Evolutionary conservation across 2,888 invertebrate genomes (phyloP).

Genomic region (Hydrotaea cyrtoneurina): DNA sequence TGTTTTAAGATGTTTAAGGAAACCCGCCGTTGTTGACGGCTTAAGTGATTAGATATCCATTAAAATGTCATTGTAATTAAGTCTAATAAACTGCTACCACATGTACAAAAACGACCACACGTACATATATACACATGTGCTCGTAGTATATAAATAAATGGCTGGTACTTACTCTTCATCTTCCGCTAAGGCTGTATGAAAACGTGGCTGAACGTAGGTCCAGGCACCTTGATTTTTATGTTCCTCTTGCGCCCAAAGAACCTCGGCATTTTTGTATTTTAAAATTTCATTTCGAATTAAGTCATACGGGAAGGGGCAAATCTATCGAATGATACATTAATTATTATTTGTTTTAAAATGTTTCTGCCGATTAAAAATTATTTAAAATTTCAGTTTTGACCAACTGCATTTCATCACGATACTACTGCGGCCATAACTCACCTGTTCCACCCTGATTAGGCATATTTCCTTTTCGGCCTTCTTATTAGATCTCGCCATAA

Average conservation of each 20-base stretch:
- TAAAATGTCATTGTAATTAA: constrained; percentile 22
- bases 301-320: constrained; percentile 93
- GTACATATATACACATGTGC: not conserved
- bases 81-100: not conserved
- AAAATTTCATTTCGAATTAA: constrained; percentile 86
- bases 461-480: constrained; percentile 88
- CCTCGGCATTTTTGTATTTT: constrained; percentile 86
- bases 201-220: constrained; percentile 87
- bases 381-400: no score
- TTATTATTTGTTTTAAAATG: no score
- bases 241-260: constrained; percentile 92
- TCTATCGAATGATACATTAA: constrained; percentile 70
- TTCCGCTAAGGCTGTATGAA: constrained; percentile 88
- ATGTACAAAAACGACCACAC: not conserved
- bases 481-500: constrained; percentile 85
- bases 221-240: constrained; percentile 94
- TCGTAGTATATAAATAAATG: not conserved
- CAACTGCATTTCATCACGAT: no score
- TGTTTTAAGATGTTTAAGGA: constrained; percentile 28
- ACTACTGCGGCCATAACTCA: no score
- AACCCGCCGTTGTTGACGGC: constrained; percentile 9
- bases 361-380: no score
- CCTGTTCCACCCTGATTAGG: constrained; percentile 92
- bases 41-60: constrained; percentile 27
- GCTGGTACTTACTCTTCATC: constrained; percentile 81